A percentile compares a stretch with the other conserved stretches of the same genome.
These are phyloP conservation scores for Cephus runcator DNA, from an alignment of 2,888 invertebrate genomes.

Conservation along the genomic window DNA sequence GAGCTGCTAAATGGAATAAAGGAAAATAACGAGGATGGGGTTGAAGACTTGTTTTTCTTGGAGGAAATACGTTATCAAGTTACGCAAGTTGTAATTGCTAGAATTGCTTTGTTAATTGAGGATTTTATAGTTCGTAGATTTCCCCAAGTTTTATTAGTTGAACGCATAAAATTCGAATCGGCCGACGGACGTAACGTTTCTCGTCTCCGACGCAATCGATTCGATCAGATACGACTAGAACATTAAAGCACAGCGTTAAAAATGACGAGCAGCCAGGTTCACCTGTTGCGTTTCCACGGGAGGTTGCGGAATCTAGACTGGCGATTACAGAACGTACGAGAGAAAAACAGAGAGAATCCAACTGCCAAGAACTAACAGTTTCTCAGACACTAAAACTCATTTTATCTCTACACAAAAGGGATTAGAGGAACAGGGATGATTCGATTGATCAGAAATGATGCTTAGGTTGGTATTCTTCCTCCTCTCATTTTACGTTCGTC, in stretches of 20 bases:
- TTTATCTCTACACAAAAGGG: neutral
- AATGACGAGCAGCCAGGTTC: neutral
- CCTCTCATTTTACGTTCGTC: neutral
- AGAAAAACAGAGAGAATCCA: neutral
- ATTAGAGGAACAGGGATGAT: neutral
- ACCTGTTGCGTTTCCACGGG: neutral
- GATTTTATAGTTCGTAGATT: neutral
- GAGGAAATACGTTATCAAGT: neutral
- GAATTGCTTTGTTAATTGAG: neutral
- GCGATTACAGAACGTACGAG: neutral
- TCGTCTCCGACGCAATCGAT: neutral
- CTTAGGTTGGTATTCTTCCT: neutral
- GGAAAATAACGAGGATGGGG: too few relatives aligned
- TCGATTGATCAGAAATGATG: neutral
- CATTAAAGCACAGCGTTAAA: neutral
- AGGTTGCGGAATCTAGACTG: neutral
- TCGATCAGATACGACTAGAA: neutral
- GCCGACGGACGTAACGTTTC: neutral
- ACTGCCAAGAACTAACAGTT: neutral
- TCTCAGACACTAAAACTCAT: neutral
- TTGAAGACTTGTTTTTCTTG: neutral
- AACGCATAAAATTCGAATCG: neutral
- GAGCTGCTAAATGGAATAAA: neutral
- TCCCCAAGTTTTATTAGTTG: neutral
- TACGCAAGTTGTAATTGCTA: neutral